phyloP scores from a whole-genome alignment of 2,113 vertebrate genomes.

The Blennius ocellaris region DNA sequence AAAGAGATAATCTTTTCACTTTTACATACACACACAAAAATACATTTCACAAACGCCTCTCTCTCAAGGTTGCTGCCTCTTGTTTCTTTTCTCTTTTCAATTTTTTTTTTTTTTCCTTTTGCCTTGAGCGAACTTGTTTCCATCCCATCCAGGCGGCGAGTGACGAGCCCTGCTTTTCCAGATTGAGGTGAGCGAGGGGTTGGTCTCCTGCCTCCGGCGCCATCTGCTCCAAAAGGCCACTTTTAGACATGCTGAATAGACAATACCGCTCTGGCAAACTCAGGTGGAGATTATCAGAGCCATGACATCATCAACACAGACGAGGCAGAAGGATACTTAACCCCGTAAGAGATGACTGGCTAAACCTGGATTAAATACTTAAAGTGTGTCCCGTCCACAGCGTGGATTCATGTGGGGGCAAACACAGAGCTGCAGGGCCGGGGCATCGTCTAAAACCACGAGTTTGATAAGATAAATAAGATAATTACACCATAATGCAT shows the following conservation, averaged over 20 bases:
- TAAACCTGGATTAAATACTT: not conserved
- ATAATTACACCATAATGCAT: too few species aligned
- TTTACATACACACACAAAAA: constrained; percentile 40
- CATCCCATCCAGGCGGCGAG: constrained; percentile 55
- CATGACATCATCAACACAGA: constrained; percentile 73
- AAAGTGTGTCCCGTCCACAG: not conserved
- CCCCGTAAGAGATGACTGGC: constrained; percentile 28
- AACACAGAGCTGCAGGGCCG: too few species aligned
- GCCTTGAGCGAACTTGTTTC: constrained; percentile 69
- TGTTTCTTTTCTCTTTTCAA: too few species aligned
- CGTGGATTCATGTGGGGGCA: too few species aligned
- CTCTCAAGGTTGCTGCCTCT: constrained; percentile 54
- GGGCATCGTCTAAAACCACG: too few species aligned
- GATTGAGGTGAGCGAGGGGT: constrained; percentile 78
- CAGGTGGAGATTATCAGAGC: constrained; percentile 66
- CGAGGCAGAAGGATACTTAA: constrained; percentile 30
- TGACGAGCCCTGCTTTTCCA: constrained; percentile 71
- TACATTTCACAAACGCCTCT: constrained; percentile 22
- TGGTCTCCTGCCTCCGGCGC: constrained; percentile 81
- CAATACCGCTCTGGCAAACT: constrained; percentile 70
- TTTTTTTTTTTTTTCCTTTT: constrained; percentile 42
- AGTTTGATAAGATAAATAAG: too few species aligned
- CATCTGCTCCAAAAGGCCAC: constrained; percentile 81
- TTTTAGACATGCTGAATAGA: constrained; percentile 83
- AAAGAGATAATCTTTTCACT: constrained; percentile 34